Base-by-base conservation (phyloP, 2,113 vertebrate species). In the Meleagris gallopavo region DNA sequence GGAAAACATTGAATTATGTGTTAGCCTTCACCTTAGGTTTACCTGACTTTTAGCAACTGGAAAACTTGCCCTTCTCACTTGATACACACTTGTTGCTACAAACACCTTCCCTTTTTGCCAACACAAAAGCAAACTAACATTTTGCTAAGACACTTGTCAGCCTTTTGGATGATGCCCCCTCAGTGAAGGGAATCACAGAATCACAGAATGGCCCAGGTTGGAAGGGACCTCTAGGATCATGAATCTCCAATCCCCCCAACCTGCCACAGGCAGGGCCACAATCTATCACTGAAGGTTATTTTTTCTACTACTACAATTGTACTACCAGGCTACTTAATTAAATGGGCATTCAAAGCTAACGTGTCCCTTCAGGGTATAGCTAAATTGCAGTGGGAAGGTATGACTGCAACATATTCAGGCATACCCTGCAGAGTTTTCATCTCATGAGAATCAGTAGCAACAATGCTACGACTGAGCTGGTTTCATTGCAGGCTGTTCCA, bases 291-390 rank as follows among this genome's bases (percentile, higher is more conserved):
- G 78, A 81, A 83, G 32, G 54, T 50, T 86, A 45, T 38, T 93
- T 86, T 85, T 82, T 13, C 74, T 86, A 64, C 67, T 85, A 83
- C 75, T 60, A 83, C 84, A 76, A 91, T 40, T 82, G 80, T n/a
- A 79, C 45, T 89, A 65, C 36, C 77, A 93, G 76, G 40, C 48
- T 58, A 40, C 40, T 72, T 90, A 95, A 95, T 93, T 94, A 90
- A 92, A 94, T 94, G 93, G 75, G 82, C 89, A 80, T 34, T 92
- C 84, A 95, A 89, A 76, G 30, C 16, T 93, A 66, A 87, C 3
- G 0, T 18, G 48, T 55, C 90, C 84, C 87, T 84, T 64, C 15
- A 32, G 86, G 83, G 69, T 77, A 66, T 50, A 45, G 83, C 41
- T 74, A 41, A 93, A 89, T 36, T 83, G 62, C 83, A 91, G 8